These are phyloP conservation scores for Taenioides sp. DNA, from an alignment of 2,797 vertebrate species.

Conservation along the genomic window DNA sequence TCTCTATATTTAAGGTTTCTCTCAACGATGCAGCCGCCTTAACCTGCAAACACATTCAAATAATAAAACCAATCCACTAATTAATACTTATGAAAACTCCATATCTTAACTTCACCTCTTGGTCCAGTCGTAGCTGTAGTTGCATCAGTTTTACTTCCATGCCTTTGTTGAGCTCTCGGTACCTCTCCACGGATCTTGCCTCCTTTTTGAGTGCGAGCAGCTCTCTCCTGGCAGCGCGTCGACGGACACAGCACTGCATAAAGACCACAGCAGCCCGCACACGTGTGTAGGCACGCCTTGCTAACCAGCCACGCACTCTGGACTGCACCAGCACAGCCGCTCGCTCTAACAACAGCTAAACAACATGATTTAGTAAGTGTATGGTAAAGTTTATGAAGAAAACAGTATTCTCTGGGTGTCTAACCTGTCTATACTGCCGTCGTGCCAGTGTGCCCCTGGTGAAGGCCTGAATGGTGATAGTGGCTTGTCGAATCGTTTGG, in stretches of 20 bases:
- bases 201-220: slow-evolving; percentile 73
- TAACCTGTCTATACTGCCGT: slow-evolving; percentile 61
- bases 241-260: slow-evolving; percentile 81
- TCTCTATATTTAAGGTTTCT: slow-evolving; percentile 67
- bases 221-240: slow-evolving; percentile 69
- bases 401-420: slow-evolving; percentile 1
- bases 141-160: slow-evolving; percentile 84
- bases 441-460: slow-evolving; percentile 67
- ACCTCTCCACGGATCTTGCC: slow-evolving; percentile 78
- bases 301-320: slow-evolving; percentile 76
- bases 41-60: slow-evolving; percentile 55
- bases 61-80: not conserved
- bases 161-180: slow-evolving; percentile 80
- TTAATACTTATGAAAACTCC: not conserved
- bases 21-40: slow-evolving; percentile 68
- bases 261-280: slow-evolving; percentile 64
- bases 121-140: slow-evolving; percentile 78
- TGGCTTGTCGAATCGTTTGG: slow-evolving; percentile 58
- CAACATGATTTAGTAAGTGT: not conserved
- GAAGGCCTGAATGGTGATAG: slow-evolving; percentile 79
- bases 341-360: slow-evolving; percentile 63
- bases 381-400: not conserved
- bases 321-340: slow-evolving; percentile 74
- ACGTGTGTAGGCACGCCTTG: slow-evolving; percentile 51
- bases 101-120: slow-evolving; percentile 63